Evolutionary conservation across 2,888 invertebrate genomes (phyloP), one percentile per base, ranked within the genome.

Genomic region (Saturnia pavonia): DNA sequence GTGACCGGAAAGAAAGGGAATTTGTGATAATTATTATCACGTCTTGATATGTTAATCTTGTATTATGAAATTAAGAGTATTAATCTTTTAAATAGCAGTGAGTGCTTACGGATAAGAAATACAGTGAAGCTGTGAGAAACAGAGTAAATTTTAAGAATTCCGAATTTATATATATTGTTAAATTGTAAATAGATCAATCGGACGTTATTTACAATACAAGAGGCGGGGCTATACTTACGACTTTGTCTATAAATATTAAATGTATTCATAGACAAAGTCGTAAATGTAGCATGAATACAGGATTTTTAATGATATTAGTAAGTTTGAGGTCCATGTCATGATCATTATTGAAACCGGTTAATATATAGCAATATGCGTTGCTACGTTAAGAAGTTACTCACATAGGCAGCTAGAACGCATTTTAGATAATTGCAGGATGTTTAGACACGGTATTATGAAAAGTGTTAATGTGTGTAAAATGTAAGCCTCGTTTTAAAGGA

Each of bases 1-100:
- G 51, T 54, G 63, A 45, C 60, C 68, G 48, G 60, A 65, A 51
- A 67, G 54, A 60, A 12, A 9, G 65, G 65, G 19, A 65, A 65
- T 40, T 40, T 65, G 57, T 60, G 57, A 65, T 65, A 65, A 40
- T 8, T 27, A 63, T 34, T 65, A 40, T 40, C 65, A 60, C 27
- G 14, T 3, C 27, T 54, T 54, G 22, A 54, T 54, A 54, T 54
- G 11, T 60, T 27, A 60, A 60, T 25, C 25, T 60, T 60, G 6
- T 60, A 60, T 60, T 60, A 60, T 27, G 57, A 27, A 27, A 25
- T 60, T 27, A 60, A 60, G 27, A 27, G 57, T 27, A 60, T 60
- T 57, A 19, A 60, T 11, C 27, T 60, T 19, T 51, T 51, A 51
- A 51, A 51, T 51, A 19, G 27, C 57, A 27, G 25, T 60, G 25